Evolutionary conservation across 2,797 vertebrate species (phyloP), one percentile per base, ranked within the genome.

Genomic region (Sternotherus odoratus): DNA sequence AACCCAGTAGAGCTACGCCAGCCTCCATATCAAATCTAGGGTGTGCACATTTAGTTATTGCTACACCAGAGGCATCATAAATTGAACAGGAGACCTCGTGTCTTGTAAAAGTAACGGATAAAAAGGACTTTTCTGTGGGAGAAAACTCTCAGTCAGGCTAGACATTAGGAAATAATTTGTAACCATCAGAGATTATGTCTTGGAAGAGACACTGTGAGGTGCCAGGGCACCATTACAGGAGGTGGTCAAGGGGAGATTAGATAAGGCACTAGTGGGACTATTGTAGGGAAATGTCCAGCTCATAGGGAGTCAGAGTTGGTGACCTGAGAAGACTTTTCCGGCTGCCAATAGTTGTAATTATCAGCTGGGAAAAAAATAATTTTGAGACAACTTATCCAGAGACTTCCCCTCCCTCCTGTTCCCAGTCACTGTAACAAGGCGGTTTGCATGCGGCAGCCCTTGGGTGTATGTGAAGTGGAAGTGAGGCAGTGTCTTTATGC

Each of bases 141-240:
- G 16, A 81, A 51, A 46, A 84, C 17, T 74, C 53, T 54, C 48
- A 77, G n/a, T 84, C 23, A 72, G 74, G 28, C 17, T 43, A 85
- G 66, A 2, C 74, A 39, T 50, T 79, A 57, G 26, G 78, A 87
- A 94, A 49, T 79, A 79, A 69, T 89, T 94, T 26, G 82, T 75
- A 80, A 69, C 33, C 77, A 26, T 88, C 48, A 9, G 0, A 0
- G 6, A 12, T 56, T 77, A 84, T 49, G 54, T 77, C 36, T 36
- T 53, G 53, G 74, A 85, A 86, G 75, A 82, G 36, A 10, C 24
- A 33, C 12, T 0, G 0, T 49, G 77, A 24, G 0, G 0, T 30
- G 75, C 16, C 4, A n/a, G 8, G 12, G 51, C 4, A n/a, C 36
- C 9, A 9, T 30, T 43, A 39, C 24, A 53, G 26, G 82, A 30